Evolutionary conservation across 53 echinoderm and acorn worm species (phyloP), one percentile per base, ranked within the genome.

Genomic region (Mesocentrotus franciscanus): DNA sequence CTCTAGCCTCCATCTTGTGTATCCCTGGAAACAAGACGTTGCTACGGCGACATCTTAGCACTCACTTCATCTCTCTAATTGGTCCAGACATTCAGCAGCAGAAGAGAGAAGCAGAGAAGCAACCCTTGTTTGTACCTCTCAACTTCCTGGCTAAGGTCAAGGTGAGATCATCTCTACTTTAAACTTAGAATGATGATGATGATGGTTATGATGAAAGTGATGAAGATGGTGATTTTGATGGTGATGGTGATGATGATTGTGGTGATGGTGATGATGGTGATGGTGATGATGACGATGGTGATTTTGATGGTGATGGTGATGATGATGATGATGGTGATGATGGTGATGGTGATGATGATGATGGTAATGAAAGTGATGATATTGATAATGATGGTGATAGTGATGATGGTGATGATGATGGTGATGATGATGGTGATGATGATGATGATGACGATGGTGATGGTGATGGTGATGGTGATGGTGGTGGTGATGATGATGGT

Each of bases 21-120:
- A 99, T 99, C 89, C 99, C 99, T 24, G 95, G 96, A 20, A 95
- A 95, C 92, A 99, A 99, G 97, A 98, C 99, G 13, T 94, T 99
- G 30, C 95, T 99, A 90, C 95, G 99, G 30, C 91, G 99, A 55
- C 99, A 99, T 89, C 97, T 99, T 33, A 97, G 96, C 39, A 99
- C 99, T 7, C 99, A 99, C 90, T 99, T 98, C 95, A 97, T 98
- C 95, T 97, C 97, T 13, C 90, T 99, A 92, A 97, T 98, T 71
- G 98, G 98, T 14, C 96, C 96, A 10, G 96, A 99, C 16, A 96
- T 97, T 90, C 99, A 99, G 89, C 95, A 93, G 2, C 95, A 96
- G 93, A 99, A 99, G 87, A 71, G 99, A 95, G 97, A 96, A 17
- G 95, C 97, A 55, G 99, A 99, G 85, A 96, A 96, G 59, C 85